Conservation (phyloP, 2,888 invertebrate genomes). For the Mythimna impura region DNA sequence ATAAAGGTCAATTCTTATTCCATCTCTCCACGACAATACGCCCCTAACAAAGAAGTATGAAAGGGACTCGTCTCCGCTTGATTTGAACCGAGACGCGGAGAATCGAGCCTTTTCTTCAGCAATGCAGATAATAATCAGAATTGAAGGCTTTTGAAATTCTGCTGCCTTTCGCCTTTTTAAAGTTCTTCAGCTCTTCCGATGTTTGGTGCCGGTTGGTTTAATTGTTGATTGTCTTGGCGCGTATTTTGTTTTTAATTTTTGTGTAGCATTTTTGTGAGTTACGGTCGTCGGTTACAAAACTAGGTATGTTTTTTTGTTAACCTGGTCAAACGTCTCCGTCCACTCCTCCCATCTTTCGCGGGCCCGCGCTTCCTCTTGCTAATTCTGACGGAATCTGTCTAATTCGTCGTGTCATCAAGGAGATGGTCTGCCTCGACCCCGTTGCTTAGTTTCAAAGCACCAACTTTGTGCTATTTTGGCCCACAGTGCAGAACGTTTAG, state of each 20-base stretch:
- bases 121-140: constrained; percentile 63
- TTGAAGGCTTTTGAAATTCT: constrained; percentile 53
- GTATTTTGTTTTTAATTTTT: constrained; percentile 10
- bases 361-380: too few relatives aligned
- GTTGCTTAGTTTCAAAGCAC: too few relatives aligned
- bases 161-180: constrained; percentile 44
- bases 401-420: too few relatives aligned
- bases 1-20: constrained; percentile 48
- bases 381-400: too few relatives aligned
- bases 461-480: too few relatives aligned
- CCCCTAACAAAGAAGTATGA: constrained; percentile 71
- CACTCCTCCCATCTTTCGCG: too few relatives aligned
- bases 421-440: too few relatives aligned
- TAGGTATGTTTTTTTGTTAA: too few relatives aligned
- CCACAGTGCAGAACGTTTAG: too few relatives aligned
- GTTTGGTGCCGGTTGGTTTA: constrained; percentile 7
- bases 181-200: constrained; percentile 26
- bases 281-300: not conserved
- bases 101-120: constrained; percentile 60
- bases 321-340: too few relatives aligned
- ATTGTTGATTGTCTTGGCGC: constrained; percentile 5
- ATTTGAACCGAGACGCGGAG: constrained; percentile 65
- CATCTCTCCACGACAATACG: constrained; percentile 63
- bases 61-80: constrained; percentile 69
- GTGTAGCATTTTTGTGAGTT: not conserved